Base-by-base conservation (phyloP, 2,797 vertebrate species). In the Chaetophractus vellerosus region DNA sequence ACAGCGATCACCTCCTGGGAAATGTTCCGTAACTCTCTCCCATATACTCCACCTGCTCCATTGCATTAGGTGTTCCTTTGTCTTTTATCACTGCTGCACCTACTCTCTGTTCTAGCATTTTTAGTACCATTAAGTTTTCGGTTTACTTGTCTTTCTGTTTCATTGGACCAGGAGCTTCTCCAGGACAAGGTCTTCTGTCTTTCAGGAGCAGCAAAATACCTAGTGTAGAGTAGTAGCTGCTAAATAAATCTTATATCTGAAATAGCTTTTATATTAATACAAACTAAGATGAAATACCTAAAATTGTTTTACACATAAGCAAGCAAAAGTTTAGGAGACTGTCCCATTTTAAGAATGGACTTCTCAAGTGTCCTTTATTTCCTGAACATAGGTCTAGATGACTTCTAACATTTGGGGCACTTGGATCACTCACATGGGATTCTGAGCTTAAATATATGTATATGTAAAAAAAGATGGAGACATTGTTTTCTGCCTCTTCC, bases 291-390 rank as follows among this genome's bases (percentile, higher is more conserved):
- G 33, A 92, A 75, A 79, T 75, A 55, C 10, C 50, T 55, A 61
- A 76, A 82, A 41, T 68, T 80, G 19, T 88, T 59, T 84, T 63
- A 68, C 23, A n/a, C 4, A n/a, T 79, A 41, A 71, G 21, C 16
- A 18, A 50, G 12, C 11, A 69, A 55, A 63, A 69, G 74, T 38
- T 38, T 36, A 61, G 9, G 21, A 50, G 23, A 41, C 0, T 59
- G 24, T 50, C 38, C 12, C n/a, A 33, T 81, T 88, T 84, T 84
- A 85, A 64, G 31, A 78, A 92, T 61, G 66, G 86, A 45, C 26
- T 61, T 19, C 61, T 86, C 18, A 33, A 55, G 66, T 61, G 24
- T 41, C 18, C 33, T 61, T 0, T 52, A 7, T 41, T 88, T 81
- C 59, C 36, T 52, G 26, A 82, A 55, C 81, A 36, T 21, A n/a